Evolutionary conservation across 2,888 invertebrate species (phyloP).

Genomic region (Sceliomorpha sp.): DNA sequence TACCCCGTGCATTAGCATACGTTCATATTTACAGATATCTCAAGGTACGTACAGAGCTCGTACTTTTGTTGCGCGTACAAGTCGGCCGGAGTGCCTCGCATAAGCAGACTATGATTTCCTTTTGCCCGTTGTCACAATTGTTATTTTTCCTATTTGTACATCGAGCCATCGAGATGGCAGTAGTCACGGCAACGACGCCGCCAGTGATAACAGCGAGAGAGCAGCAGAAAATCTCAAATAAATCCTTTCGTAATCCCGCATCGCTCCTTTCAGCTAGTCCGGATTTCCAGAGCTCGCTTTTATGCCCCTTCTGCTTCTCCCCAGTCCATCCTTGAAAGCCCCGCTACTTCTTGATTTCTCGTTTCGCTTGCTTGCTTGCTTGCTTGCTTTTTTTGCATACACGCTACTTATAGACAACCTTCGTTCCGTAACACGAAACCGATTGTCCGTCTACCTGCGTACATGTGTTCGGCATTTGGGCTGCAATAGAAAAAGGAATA

Average conservation of each 20-base stretch:
- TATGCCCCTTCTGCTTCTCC: constrained; percentile 61
- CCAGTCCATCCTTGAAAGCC: constrained; percentile 50
- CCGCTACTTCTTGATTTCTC: constrained; percentile 57
- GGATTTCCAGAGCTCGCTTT: constrained; percentile 74
- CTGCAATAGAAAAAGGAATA: not conserved
- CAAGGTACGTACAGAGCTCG: not conserved
- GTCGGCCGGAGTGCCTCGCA: constrained; percentile 19
- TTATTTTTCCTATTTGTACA: constrained; percentile 71
- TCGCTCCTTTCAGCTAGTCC: constrained; percentile 74
- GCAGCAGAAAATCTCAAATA: constrained; percentile 76
- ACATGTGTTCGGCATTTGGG: constrained; percentile 23
- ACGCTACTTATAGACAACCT: constrained; percentile 33
- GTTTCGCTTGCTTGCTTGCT: constrained; percentile 48
- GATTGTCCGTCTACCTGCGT: constrained; percentile 46
- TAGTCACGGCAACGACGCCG: constrained; percentile 44
- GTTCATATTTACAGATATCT: constrained; percentile 13
- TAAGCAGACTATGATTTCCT: constrained; percentile 44
- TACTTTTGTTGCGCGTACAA: not conserved
- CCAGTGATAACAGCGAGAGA: constrained; percentile 39
- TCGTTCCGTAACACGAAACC: constrained; percentile 33
- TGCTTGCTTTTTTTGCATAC: constrained; percentile 51
- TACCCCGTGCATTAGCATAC: constrained; percentile 7
- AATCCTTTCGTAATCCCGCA: constrained; percentile 78
- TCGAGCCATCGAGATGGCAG: constrained; percentile 61
- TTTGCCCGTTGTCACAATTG: constrained; percentile 43